A percentile compares a stretch with the other conserved stretches of the same genome.
phyloP scores from a whole-genome alignment of 30 jellyfish, hydroid and myxozoan species.

The Aurelia sp. region DNA sequence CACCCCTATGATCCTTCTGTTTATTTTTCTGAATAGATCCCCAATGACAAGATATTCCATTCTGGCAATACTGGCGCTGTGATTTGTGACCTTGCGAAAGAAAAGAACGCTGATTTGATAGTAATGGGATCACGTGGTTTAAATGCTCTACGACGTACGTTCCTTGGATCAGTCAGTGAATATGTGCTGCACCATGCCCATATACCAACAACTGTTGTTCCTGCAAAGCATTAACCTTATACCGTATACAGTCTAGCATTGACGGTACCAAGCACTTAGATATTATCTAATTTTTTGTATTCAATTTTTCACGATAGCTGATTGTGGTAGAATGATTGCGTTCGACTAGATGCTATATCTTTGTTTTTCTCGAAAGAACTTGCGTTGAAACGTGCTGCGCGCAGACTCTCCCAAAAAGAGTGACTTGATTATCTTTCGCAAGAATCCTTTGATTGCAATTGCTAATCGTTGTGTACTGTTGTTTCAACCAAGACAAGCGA shows the following conservation, averaged over 20 bases:
- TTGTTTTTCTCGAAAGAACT: background rate
- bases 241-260: background rate
- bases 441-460: too few relatives aligned
- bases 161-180: slow-evolving; percentile 80
- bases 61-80: slow-evolving; percentile 83
- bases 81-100: slow-evolving; percentile 64
- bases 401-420: too few relatives aligned
- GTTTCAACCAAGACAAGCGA: too few relatives aligned
- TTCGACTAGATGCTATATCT: background rate
- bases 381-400: too few relatives aligned
- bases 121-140: slow-evolving; percentile 86
- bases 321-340: too few relatives aligned
- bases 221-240: slow-evolving; percentile 20
- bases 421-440: too few relatives aligned
- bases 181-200: slow-evolving; percentile 71
- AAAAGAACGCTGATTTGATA: slow-evolving; percentile 64
- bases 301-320: too few relatives aligned
- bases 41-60: slow-evolving; percentile 63
- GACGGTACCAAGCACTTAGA: too few relatives aligned
- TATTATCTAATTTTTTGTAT: too few relatives aligned
- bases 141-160: slow-evolving; percentile 76
- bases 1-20: too few relatives aligned
- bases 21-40: slow-evolving; percentile 16
- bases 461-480: too few relatives aligned
- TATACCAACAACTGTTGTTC: slow-evolving; percentile 75